Base-by-base conservation (phyloP, 2,888 invertebrate genomes). In the Eumacrocentrus americanus region DNA sequence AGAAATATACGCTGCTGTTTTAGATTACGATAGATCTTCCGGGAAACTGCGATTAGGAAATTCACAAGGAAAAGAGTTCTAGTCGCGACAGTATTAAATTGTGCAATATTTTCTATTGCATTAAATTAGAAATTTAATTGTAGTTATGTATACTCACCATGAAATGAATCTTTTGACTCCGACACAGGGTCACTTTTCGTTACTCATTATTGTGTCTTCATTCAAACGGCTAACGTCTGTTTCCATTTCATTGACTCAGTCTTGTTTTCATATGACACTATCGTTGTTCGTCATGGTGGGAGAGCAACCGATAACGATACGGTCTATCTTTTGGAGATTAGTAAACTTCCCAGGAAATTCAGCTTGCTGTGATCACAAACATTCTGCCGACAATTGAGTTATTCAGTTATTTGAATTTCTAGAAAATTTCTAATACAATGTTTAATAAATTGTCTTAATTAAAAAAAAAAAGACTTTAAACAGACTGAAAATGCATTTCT, bases 1-100 rank as follows among this genome's bases (percentile, higher is more conserved):
- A 12, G 12, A 22, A 23, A 14, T 37, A 22, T 11, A n/a, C n/a
- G n/a, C n/a, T n/a, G n/a, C n/a, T n/a, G n/a, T 7, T 22, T 38
- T 52, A 34, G 35, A 38, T 52, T 38, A 9, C 12, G 23, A n/a
- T 23, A 38, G 22, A 14, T 14, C 14, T 50, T 50, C 50, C 50
- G 50, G 50, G 35, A 50, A 50, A 34, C 29, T 25, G n/a, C n/a
- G 3, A 50, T 42, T 34, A 16, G 35, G 50, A 50, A 50, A 50
- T 34, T n/a, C n/a, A n/a, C n/a, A n/a, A n/a, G n/a, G n/a, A n/a
- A n/a, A n/a, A n/a, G n/a, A n/a, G n/a, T n/a, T n/a, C n/a, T n/a
- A n/a, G n/a, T n/a, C n/a, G n/a, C n/a, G n/a, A n/a, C n/a, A n/a
- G n/a, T n/a, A n/a, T n/a, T n/a, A n/a, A n/a, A n/a, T n/a, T n/a